phyloP scores from a whole-genome alignment of 30 jellyfish, hydroid and myxozoan species.

The Turritopsis rubra region DNA sequence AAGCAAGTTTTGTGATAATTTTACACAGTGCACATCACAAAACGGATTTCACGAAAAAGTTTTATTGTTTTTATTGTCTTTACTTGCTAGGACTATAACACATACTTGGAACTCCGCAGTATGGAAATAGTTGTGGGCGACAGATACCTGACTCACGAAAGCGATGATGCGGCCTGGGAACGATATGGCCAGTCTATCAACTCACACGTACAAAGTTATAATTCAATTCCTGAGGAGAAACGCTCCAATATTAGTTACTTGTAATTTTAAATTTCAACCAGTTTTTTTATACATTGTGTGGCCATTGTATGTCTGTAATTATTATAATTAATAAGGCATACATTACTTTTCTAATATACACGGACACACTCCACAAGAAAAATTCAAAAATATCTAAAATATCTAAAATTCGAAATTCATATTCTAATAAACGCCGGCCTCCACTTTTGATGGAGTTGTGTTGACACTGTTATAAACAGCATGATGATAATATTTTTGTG shows the following conservation, averaged over 20 bases:
- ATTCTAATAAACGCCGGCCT: too few species aligned
- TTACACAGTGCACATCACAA: too few species aligned
- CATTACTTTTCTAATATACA: background rate
- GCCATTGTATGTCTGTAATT: too few species aligned
- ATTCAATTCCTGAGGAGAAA: conserved; percentile 24
- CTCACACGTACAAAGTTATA: background rate
- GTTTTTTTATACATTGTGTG: background rate
- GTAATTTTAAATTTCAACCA: background rate
- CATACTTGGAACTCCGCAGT: conserved; percentile 91
- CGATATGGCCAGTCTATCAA: conserved; percentile 37
- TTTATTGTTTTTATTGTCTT: background rate
- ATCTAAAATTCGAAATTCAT: too few species aligned
- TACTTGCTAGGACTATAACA: conserved; percentile 53
- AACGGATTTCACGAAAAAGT: too few species aligned
- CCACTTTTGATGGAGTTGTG: too few species aligned
- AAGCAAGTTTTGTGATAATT: too few species aligned
- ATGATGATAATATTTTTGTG: too few species aligned
- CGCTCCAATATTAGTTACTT: background rate
- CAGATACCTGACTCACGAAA: conserved; percentile 87
- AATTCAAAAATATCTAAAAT: too few species aligned
- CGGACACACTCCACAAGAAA: background rate
- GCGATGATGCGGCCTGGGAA: conserved; percentile 96
- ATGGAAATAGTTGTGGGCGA: conserved; percentile 80
- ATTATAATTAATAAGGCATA: too few species aligned
- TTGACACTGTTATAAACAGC: too few species aligned